A percentile compares a stretch with the other conserved stretches of the same genome.
Evolutionary conservation across 2,888 invertebrate species (phyloP).

Genomic region (Acheta domesticus): DNA sequence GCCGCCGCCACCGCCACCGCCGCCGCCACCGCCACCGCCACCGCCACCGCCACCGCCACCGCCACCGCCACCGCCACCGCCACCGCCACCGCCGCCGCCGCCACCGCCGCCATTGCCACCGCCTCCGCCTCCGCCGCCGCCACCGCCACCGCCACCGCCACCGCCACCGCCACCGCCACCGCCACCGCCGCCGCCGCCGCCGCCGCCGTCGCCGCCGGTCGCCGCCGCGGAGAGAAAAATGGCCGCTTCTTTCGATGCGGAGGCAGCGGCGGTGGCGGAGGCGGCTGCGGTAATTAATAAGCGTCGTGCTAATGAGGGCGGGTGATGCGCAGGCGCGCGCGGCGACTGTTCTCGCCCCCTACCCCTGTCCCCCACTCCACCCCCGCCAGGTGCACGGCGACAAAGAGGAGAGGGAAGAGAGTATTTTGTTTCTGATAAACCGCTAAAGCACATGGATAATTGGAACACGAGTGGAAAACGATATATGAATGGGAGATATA

Average conservation of each 20-base stretch:
- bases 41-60: no score
- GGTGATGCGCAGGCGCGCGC: background rate
- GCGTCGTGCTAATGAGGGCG: conserved; percentile 5
- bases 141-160: no score
- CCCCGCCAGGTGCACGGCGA: no score
- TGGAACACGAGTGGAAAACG: no score
- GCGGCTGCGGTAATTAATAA: background rate
- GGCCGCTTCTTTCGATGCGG: background rate
- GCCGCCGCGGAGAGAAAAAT: background rate
- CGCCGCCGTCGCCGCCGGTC: background rate
- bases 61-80: background rate
- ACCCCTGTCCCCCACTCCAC: no score
- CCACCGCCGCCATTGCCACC: background rate
- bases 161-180: background rate
- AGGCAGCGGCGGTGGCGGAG: background rate
- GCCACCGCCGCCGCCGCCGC: no score
- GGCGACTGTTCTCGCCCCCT: no score
- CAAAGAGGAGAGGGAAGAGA: no score
- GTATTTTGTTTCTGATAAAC: no score
- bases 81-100: no score
- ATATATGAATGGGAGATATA: no score
- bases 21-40: background rate
- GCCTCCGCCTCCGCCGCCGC: background rate
- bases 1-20: background rate
- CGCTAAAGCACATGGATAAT: no score